These are phyloP conservation scores for Hylaeus volcanicus DNA, from an alignment of 1,140 invertebrate species.

Conservation along the genomic window DNA sequence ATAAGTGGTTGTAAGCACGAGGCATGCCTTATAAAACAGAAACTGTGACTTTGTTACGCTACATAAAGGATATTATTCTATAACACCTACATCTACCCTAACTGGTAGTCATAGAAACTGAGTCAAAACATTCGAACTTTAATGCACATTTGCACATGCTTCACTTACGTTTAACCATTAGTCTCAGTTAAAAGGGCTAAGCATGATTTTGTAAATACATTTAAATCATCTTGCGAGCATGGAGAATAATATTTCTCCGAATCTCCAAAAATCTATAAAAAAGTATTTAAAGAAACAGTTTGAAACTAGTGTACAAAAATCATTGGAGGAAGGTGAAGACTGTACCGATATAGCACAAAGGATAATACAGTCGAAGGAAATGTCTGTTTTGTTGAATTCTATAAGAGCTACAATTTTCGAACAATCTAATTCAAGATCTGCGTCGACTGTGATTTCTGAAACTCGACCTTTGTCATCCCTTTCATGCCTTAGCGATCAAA, in stretches of 20 bases:
- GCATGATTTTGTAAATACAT: conserved; percentile 8
- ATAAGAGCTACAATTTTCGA: conserved; percentile 63
- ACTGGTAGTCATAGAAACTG: conserved; percentile 32
- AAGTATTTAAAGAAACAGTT: conserved; percentile 74
- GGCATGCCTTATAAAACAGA: background rate
- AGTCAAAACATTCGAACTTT: conserved; percentile 55
- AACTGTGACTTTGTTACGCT: conserved; percentile 7
- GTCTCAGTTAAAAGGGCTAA: background rate
- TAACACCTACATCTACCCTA: background rate
- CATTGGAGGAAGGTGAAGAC: conserved; percentile 63
- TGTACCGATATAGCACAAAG: conserved; percentile 64
- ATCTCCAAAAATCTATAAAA: conserved; percentile 72
- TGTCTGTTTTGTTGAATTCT: conserved; percentile 64
- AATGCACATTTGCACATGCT: conserved; percentile 11
- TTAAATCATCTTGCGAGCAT: conserved; percentile 46
- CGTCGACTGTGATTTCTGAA: conserved; percentile 32
- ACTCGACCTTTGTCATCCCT: conserved; percentile 64
- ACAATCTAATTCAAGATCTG: conserved; percentile 52
- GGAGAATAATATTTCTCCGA: conserved; percentile 66
- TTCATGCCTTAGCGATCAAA: conserved; percentile 70
- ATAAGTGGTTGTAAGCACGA: background rate
- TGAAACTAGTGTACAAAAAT: conserved; percentile 63
- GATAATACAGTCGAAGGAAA: conserved; percentile 71
- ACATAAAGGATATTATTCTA: background rate
- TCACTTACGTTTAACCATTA: conserved; percentile 10